These are phyloP conservation scores for Siniperca scherzeri DNA, from an alignment of 2,797 vertebrate species.

Conservation along the genomic window DNA sequence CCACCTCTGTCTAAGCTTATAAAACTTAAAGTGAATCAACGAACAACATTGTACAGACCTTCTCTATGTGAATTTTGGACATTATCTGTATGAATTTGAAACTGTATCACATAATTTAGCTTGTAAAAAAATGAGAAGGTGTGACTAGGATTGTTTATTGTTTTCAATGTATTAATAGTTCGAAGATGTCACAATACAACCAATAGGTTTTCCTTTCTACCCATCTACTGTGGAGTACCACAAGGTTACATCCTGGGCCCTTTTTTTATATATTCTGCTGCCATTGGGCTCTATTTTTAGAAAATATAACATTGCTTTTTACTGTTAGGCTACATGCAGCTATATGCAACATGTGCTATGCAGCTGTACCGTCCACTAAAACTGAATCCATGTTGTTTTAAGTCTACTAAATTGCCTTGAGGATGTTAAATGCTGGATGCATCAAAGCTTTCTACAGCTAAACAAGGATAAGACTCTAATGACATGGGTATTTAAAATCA, in stretches of 20 bases:
- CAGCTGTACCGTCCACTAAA: background rate
- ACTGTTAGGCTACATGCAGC: background rate
- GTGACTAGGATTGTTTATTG: background rate
- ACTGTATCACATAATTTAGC: background rate
- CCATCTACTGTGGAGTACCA: background rate
- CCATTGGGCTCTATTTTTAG: background rate
- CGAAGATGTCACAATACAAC: too few relatives aligned
- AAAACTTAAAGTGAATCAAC: background rate
- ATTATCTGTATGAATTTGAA: background rate
- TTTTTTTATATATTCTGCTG: background rate
- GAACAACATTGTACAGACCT: background rate
- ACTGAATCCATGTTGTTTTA: background rate
- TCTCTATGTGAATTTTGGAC: background rate
- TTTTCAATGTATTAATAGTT: background rate
- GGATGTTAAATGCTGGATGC: background rate
- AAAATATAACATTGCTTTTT: background rate
- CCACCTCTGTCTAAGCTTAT: background rate
- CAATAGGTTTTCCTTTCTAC: background rate
- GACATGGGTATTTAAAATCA: too few relatives aligned
- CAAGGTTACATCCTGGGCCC: background rate
- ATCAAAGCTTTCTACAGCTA: background rate
- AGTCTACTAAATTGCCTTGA: background rate
- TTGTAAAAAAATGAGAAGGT: too few relatives aligned
- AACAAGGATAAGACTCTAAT: background rate
- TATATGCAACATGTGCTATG: background rate